These are phyloP conservation scores for Amyelois transitella DNA, from an alignment of 1,140 invertebrate species.

Conservation along the genomic window DNA sequence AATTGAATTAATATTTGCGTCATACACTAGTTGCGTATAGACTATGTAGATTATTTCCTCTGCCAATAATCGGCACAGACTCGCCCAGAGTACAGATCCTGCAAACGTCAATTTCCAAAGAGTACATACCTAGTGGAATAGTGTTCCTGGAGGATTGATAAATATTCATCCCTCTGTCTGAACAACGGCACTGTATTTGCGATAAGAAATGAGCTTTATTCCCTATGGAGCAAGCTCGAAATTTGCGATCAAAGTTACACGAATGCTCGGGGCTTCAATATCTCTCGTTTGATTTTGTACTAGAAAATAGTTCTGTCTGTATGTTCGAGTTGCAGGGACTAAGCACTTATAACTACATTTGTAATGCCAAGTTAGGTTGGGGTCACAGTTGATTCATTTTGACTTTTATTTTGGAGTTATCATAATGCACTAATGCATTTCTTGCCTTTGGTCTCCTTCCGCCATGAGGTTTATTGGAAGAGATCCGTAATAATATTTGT, in stretches of 20 bases:
- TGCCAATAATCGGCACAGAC: background rate
- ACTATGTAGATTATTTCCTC: background rate
- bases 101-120: conserved; percentile 74
- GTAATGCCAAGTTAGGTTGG: background rate
- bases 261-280: conserved; percentile 39
- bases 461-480: no score
- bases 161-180: conserved; percentile 76
- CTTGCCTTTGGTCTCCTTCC: no score
- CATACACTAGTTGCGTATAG: background rate
- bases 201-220: conserved; percentile 37
- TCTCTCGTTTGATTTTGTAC: conserved; percentile 35
- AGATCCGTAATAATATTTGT: no score
- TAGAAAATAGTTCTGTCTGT: conserved; percentile 62
- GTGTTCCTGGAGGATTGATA: conserved; percentile 74
- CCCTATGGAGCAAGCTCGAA: conserved; percentile 18
- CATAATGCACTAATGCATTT: no score
- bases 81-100: background rate
- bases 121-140: conserved; percentile 57
- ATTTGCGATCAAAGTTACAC: conserved; percentile 29
- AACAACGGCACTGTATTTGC: conserved; percentile 75
- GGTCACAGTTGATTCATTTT: background rate
- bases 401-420: no score
- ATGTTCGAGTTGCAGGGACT: background rate
- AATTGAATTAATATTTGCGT: background rate
- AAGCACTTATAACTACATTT: background rate